Conservation (phyloP, 2,113 vertebrate genomes). For the Siniperca chuatsi region DNA sequence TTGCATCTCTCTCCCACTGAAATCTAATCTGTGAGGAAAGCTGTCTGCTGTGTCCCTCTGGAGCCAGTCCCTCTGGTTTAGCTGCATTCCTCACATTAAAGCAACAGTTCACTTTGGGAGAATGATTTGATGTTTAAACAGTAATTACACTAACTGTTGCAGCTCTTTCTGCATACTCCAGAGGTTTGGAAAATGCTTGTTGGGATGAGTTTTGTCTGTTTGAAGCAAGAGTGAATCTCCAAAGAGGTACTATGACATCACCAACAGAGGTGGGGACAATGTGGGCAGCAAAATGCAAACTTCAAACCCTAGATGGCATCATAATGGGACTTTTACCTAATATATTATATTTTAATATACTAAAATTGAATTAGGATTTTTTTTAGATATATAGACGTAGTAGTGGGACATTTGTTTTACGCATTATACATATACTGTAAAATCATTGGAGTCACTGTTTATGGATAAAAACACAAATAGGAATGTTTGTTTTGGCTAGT, state of each 20-base stretch:
- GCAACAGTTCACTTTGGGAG: conserved; percentile 17
- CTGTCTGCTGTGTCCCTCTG: conserved; percentile 29
- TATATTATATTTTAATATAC: too few species aligned
- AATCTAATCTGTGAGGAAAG: conserved; percentile 40
- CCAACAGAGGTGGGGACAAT: neutral
- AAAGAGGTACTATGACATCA: neutral
- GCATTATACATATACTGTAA: neutral
- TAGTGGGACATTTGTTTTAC: too few species aligned
- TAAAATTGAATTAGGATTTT: too few species aligned
- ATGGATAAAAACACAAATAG: too few species aligned
- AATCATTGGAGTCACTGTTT: neutral
- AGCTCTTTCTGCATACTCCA: neutral
- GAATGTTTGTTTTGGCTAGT: neutral
- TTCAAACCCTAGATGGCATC: neutral
- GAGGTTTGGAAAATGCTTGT: neutral
- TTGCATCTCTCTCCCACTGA: conserved; percentile 13
- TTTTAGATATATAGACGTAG: too few species aligned
- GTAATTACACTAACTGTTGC: conserved; percentile 9
- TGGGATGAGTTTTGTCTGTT: conserved; percentile 14
- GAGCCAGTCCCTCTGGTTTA: conserved; percentile 10
- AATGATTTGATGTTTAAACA: conserved; percentile 16
- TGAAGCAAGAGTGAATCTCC: neutral
- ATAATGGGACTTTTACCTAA: neutral
- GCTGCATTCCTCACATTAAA: conserved; percentile 48
- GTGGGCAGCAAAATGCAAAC: neutral